Base-by-base conservation (phyloP, 2,113 vertebrate species). In the Poeciliopsis occidentalis region DNA sequence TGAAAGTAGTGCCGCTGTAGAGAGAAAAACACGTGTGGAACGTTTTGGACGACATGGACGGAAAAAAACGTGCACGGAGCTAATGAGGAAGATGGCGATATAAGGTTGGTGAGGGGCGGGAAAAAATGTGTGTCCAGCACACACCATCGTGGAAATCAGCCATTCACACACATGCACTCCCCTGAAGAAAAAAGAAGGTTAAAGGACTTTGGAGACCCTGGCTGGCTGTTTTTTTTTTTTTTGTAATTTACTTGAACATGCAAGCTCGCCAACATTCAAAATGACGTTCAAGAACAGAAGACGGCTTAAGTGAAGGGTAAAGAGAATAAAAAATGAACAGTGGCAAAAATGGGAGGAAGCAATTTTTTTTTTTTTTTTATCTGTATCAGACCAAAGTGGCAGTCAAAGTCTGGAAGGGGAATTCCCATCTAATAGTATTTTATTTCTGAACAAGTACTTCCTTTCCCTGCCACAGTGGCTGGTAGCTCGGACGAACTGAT, bases 151-250 rank as follows among this genome's bases (percentile, higher is more conserved):
- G 67, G 60, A 80, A 70, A 87, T 57, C 69, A 70, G 76, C 63
- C 71, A 77, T 64, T 79, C 62, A 81, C 78, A 76, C 67, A 84
- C 64, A 77, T 80, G 54, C 61, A 44, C 83, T 88, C 90, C 91
- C 90, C 88, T 91, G 88, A 88, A 90, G 85, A 91, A 83, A 41
- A 81, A 92, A 86, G 75, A 73, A 85, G 86, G 86, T 78, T 54
- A 85, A 90, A 88, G 82, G 90, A 78, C 74, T 83, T 82, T 83
- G 92, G 88, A 89, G 83, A 92, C 88, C 88, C 91, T 90, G 89
- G 76, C 82, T 86, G 82, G 85, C 77, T 89, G 85, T 68, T 62
- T 62, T 29, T 69, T 69, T 75, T 84, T 78, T 71, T 73, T 31
- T 31, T 31, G 30, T 31, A 31, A 64, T 51, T 82, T 17, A 12